phyloP scores from a whole-genome alignment of 2,888 invertebrate genomes.

The Polydrusus pterygomalis region DNA sequence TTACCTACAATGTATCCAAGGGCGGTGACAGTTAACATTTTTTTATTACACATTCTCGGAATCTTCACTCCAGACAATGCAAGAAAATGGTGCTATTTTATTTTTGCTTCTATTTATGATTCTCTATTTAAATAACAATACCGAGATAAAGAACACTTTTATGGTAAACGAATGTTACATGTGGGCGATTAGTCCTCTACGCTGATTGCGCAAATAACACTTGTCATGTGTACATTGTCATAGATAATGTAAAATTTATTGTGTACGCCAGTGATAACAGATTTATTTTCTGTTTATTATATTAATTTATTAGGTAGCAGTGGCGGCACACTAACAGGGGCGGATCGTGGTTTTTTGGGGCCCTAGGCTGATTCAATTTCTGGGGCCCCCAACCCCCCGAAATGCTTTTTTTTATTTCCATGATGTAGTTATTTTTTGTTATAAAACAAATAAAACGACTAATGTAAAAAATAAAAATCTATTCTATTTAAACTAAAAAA shows the following conservation, averaged over 20 bases:
- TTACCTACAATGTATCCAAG: background rate
- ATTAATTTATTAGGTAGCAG: conserved; percentile 5
- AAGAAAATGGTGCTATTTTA: conserved; percentile 4
- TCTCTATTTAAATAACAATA: conserved; percentile 18
- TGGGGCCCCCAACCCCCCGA: too few species aligned
- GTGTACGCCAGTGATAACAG: conserved; percentile 4
- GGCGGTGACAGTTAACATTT: background rate
- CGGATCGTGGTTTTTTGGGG: too few species aligned
- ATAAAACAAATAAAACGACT: too few species aligned
- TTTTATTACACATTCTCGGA: background rate
- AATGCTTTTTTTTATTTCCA: too few species aligned
- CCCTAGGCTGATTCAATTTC: too few species aligned
- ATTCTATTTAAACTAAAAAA: too few species aligned
- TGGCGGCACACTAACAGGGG: too few species aligned
- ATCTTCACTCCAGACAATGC: background rate
- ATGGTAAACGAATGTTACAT: conserved; percentile 7
- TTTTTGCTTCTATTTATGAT: conserved; percentile 8
- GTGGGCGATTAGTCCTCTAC: conserved; percentile 38
- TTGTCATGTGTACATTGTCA: conserved; percentile 31
- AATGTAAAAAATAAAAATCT: too few species aligned
- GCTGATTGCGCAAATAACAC: conserved; percentile 30
- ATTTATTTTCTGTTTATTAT: background rate
- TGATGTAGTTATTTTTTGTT: too few species aligned
- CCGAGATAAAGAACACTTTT: conserved; percentile 4
- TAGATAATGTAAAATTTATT: conserved; percentile 36